Conservation (phyloP, 92 coral and sea anemone genomes). For the Epizoanthus ramosus region DNA sequence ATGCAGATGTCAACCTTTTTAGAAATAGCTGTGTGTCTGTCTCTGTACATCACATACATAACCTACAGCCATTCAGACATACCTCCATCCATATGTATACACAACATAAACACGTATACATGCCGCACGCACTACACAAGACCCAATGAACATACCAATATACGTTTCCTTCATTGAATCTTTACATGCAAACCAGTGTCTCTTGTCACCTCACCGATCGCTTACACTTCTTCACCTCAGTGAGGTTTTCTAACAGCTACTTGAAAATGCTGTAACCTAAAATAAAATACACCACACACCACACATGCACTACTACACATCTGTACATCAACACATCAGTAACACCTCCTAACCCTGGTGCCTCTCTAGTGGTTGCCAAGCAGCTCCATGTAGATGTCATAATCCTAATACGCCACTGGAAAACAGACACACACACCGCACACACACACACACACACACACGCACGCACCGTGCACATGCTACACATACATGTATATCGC, state of each 20-base stretch:
- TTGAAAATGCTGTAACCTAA: slow-evolving; percentile 42
- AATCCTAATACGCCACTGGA: no score
- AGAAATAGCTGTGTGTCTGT: no score
- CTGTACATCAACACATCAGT: not conserved
- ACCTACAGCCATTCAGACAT: no score
- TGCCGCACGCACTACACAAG: no score
- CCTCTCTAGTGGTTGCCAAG: slow-evolving; percentile 79
- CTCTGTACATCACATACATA: no score
- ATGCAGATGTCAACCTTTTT: no score
- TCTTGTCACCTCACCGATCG: no score
- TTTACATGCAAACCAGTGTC: not conserved
- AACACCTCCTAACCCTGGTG: slow-evolving; percentile 43
- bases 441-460: not conserved
- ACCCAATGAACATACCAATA: not conserved
- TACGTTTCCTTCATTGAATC: not conserved
- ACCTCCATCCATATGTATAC: no score
- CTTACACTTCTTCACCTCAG: no score
- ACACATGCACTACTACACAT: not conserved
- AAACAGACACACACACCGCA: not conserved
- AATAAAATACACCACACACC: not conserved
- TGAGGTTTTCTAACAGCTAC: slow-evolving; percentile 79
- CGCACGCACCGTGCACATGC: no score
- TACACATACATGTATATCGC: not conserved
- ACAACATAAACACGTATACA: no score
- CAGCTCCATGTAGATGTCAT: slow-evolving; percentile 68